Base-by-base conservation (phyloP, 1,140 invertebrate species). In the Brachionus rotundiformis region DNA sequence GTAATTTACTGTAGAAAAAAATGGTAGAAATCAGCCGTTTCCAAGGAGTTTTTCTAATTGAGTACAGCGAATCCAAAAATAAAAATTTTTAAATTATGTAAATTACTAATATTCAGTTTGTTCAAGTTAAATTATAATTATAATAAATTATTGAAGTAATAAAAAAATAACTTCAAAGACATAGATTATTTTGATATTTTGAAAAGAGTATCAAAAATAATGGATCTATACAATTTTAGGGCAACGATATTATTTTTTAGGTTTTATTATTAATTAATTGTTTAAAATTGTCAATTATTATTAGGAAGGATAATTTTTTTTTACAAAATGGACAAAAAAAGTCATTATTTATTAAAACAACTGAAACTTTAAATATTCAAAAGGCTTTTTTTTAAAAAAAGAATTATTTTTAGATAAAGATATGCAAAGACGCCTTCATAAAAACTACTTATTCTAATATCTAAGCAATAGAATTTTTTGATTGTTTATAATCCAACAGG, bases 61-160 rank as follows among this genome's bases (percentile, higher is more conserved):
- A 54, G 47, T 54, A 54, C 16, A 54, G 47, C 47, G 2, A 54
- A 54, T 54, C 47, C 47, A 19, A 54, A 19, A 19, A 19, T 23
- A 0, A 19, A 54, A 54, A 54, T 25, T 10, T 54, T 19, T n/a
- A 54, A 54, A 54, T 54, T 54, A 54, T 54, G 47, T 19, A 25
- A 54, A 54, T 54, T 54, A 16, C n/a, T 54, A 54, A 8, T 54
- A 19, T 54, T 54, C 47, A 54, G 47, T 54, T 54, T 54, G 19
- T 54, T 54, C 47, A 25, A 54, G 19, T 54, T 54, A 7, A 19
- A 19, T 54, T 19, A 2, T 54, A 54, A 54, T 54, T 54, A 54
- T 54, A 54, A 54, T 54, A 54, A 54, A 23, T 25, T 54, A 54
- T 54, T 54, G 47, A 54, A 54, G 47, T 54, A 54, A 54, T 54